A percentile compares a stretch with the other conserved stretches of the same genome.
phyloP scores from a whole-genome alignment of 2,797 vertebrate genomes.

The Sebastes vulpes region DNA sequence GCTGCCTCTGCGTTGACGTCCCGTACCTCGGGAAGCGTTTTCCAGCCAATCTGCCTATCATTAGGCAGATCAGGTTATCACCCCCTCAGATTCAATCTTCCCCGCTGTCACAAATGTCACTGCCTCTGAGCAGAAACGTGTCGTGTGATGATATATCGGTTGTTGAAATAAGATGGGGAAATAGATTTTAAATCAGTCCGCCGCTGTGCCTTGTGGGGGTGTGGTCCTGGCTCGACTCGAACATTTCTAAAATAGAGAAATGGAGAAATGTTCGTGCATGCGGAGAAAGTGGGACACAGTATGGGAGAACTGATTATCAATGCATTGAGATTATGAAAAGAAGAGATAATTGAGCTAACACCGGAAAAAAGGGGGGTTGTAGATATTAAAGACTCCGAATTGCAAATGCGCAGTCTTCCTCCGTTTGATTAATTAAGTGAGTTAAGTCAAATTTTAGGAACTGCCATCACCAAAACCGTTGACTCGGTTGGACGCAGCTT shows the following conservation, averaged over 20 bases:
- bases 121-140: slow-evolving; percentile 63
- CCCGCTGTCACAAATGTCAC: slow-evolving; percentile 69
- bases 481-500: neutral
- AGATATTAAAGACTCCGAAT: slow-evolving; percentile 43
- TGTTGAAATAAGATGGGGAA: slow-evolving; percentile 70
- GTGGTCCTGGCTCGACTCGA: slow-evolving; percentile 27
- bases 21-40: slow-evolving; percentile 28
- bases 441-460: slow-evolving; percentile 28
- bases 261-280: slow-evolving; percentile 39
- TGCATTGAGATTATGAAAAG: slow-evolving; percentile 46
- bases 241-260: slow-evolving; percentile 54
- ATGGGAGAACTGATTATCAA: slow-evolving; percentile 62
- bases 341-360: slow-evolving; percentile 63
- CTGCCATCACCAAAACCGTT: slow-evolving; percentile 2
- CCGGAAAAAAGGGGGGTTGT: slow-evolving; percentile 9
- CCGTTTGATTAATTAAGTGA: slow-evolving; percentile 44
- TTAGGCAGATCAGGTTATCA: slow-evolving; percentile 73
- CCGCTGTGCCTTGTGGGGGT: slow-evolving; percentile 44
- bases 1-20: slow-evolving; percentile 40
- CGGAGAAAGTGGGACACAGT: slow-evolving; percentile 70
- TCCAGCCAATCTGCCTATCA: slow-evolving; percentile 59
- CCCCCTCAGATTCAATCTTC: slow-evolving; percentile 70
- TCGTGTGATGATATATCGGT: slow-evolving; percentile 60
- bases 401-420: slow-evolving; percentile 36
- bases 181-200: slow-evolving; percentile 66